Base-by-base conservation (phyloP, 2,888 invertebrate species). In the Synergus umbraculus region DNA sequence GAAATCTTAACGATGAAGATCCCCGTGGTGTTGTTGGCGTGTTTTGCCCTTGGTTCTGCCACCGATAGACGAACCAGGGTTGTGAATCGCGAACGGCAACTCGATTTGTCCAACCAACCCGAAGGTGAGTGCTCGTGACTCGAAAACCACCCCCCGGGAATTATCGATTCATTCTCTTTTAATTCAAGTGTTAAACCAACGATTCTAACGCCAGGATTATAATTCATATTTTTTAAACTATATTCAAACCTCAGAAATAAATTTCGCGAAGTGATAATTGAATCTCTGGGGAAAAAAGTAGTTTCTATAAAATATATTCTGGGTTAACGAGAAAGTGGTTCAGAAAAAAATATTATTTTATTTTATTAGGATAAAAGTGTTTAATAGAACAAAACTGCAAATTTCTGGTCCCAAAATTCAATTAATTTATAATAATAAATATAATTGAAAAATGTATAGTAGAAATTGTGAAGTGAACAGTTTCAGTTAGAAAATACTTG, bases 51-150 rank as follows among this genome's bases (percentile, higher is more conserved):
- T 80, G 86, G 86, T 76, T 82, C 84, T 63, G 77, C 76, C 49
- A 79, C 77, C 18, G 83, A 85, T n/a, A 78, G 81, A 54, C 79
- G 83, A 79, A 82, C 86, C 5, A 78, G 78, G 63, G 78, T 79
- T 22, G 79, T 83, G 64, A 82, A 85, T 76, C 83, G 85, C 73
- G 86, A 82, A 13, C 84, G 88, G 76, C 89, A 89, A 76, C 80
- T 89, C 12, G 85, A 83, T 41, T 86, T 86, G 37, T 77, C 85
- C 3, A 86, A 82, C n/a, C 87, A 88, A 83, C 84, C 85, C 7
- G 88, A 89, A 86, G 88, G 90, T 90, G 78, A 87, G 89, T 86
- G 66, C 41, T 60, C 60, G 44, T 66, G 44, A n/a, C 46, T n/a
- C 12, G 65, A 46, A 73, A 73, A 29, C 10, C 37, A 63, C 29